These are phyloP conservation scores for Drosophila mayaguana DNA, from an alignment of 2,888 invertebrate species.

Conservation along the genomic window DNA sequence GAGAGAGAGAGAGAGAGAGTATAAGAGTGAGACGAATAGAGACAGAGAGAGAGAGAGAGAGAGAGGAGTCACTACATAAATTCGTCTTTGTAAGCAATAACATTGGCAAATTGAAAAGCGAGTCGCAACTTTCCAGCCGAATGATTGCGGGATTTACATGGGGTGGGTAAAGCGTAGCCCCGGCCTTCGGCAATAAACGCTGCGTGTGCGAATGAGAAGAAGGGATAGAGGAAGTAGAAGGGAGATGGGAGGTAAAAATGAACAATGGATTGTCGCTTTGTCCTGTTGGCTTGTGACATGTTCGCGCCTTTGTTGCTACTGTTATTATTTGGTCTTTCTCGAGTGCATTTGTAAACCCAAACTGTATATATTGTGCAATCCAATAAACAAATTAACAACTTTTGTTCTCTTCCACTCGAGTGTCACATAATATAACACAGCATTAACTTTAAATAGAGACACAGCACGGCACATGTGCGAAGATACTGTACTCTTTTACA, in stretches of 20 bases:
- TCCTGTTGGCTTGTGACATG: slow-evolving; percentile 34
- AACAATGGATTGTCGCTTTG: slow-evolving; percentile 42
- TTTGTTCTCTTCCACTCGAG: slow-evolving; percentile 73
- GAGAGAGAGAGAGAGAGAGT: no score
- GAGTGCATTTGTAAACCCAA: slow-evolving; percentile 57
- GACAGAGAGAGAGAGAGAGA: no score
- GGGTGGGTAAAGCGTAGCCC: slow-evolving; percentile 27
- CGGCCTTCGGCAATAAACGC: slow-evolving; percentile 1
- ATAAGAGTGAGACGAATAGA: no score
- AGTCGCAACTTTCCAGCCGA: slow-evolving; percentile 34
- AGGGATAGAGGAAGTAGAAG: background rate
- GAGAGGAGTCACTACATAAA: background rate
- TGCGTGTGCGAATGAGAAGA: slow-evolving; percentile 1
- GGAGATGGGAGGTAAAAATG: slow-evolving; percentile 16
- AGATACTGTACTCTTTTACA: no score
- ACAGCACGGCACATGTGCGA: background rate
- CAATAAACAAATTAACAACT: slow-evolving; percentile 77
- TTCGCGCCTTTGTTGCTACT: slow-evolving; percentile 49
- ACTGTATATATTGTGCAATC: slow-evolving; percentile 66
- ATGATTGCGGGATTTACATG: slow-evolving; percentile 24
- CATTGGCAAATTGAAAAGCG: slow-evolving; percentile 7
- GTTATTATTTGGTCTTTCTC: slow-evolving; percentile 54
- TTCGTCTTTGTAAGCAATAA: slow-evolving; percentile 3
- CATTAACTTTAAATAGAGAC: slow-evolving; percentile 25
- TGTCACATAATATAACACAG: slow-evolving; percentile 44